Evolutionary conservation across 2,797 vertebrate genomes (phyloP), one percentile per base, ranked within the genome.

Genomic region (Pseudochirops cupreus): DNA sequence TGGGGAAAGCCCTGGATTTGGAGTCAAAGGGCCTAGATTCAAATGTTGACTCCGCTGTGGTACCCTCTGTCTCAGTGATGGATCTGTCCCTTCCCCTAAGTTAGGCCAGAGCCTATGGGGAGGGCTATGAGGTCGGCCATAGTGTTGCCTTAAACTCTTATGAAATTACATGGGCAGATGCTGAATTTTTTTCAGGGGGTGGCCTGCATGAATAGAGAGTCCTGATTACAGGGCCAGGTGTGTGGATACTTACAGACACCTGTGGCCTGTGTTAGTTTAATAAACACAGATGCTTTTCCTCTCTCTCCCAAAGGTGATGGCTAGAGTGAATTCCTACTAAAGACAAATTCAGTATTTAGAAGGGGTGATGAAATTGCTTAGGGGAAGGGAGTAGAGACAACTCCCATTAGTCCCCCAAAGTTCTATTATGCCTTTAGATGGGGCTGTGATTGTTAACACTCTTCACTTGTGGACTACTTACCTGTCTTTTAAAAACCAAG

Each of bases 271-370:
- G 54, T 59, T 92, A 9, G 90, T 91, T 90, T 74, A 28, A 53
- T 87, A 92, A 94, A 95, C 90, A 94, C 94, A 95, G 94, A 53
- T 93, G 90, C 54, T 29, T 82, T 82, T 46, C 39, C 21, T 82
- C 54, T 29, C 59, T 90, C 54, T 54, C 10, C 13, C 0, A 33
- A 90, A 12, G n/a, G 67, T 52, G 56, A 87, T 21, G 54, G 2
- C 5, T 1, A 12, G 5, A 9, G 39, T 21, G 50, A 26, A 55
- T 54, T 56, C 3, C 24, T 13, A 82, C 67, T 58, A 3, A 21
- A 91, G 74, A 56, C 10, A 50, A 92, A 39, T 74, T 50, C 94
- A 50, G 4, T 24, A 13, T 62, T 39, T 55, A 58, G 57, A 58
- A 55, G 52, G 59, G 58, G 53, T 9, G 18, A 4, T 82, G 21